Evolutionary conservation across 2,797 vertebrate species (phyloP).

Genomic region (Nannoperca australis): DNA sequence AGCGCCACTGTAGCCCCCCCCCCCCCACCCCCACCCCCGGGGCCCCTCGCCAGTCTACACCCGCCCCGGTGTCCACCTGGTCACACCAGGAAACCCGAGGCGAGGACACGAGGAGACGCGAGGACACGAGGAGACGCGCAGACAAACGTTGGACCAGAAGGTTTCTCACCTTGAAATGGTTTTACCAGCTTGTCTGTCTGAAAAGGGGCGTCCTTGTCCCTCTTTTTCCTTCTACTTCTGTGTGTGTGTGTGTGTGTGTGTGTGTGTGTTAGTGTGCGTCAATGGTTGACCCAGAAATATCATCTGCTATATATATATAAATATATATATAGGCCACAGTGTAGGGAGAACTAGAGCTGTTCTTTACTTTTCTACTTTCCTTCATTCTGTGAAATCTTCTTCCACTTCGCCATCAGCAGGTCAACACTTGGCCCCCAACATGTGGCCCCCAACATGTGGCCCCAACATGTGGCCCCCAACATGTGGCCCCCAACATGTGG

Average conservation of each 20-base stretch:
- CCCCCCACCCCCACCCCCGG: too few species aligned
- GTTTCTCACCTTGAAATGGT: conserved; percentile 27
- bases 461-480: too few species aligned
- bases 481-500: neutral
- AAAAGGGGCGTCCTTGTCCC: conserved; percentile 20
- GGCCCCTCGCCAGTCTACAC: conserved; percentile 7
- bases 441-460: too few species aligned
- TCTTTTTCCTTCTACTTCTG: conserved; percentile 29
- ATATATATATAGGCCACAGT: conserved; percentile 73
- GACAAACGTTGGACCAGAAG: conserved; percentile 16
- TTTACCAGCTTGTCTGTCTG: conserved; percentile 26
- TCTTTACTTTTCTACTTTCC: conserved; percentile 54
- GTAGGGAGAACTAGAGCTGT: conserved; percentile 54
- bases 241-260: conserved; percentile 20
- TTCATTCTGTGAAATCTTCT: conserved; percentile 37
- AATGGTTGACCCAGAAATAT: conserved; percentile 35
- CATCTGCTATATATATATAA: neutral
- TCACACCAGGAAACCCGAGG: neutral
- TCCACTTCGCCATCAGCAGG: conserved; percentile 41
- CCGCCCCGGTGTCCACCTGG: conserved; percentile 25
- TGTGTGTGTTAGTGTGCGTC: conserved; percentile 13
- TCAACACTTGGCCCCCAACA: too few species aligned
- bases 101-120: conserved; percentile 25
- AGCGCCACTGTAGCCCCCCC: conserved; percentile 38
- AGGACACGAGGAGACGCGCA: conserved; percentile 34